phyloP scores from a whole-genome alignment of 2,888 invertebrate genomes.

The Caenorhabditis drosophilae region DNA sequence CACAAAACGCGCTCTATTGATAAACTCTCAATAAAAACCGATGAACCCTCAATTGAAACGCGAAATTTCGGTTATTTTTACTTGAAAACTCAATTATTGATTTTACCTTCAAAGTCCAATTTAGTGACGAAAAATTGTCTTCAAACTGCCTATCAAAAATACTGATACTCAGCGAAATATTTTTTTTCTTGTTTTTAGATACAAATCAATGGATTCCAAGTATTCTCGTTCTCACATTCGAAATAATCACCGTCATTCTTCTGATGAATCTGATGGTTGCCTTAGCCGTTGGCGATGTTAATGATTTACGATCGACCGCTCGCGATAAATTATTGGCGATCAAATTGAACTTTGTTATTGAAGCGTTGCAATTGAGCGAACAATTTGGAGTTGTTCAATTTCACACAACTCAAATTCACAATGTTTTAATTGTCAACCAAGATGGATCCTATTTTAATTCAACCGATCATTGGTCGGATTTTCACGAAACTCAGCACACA shows the following conservation, averaged over 20 bases:
- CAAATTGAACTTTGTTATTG: slow-evolving; percentile 66
- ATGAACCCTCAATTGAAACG: too few relatives aligned
- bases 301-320: slow-evolving; percentile 56
- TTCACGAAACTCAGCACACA: neutral
- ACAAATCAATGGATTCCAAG: slow-evolving; percentile 64
- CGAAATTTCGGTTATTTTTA: too few relatives aligned
- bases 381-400: slow-evolving; percentile 40
- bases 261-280: slow-evolving; percentile 67
- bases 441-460: slow-evolving; percentile 27
- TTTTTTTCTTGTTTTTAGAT: slow-evolving; percentile 28
- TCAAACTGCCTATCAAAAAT: too few relatives aligned
- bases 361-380: slow-evolving; percentile 63
- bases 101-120: too few relatives aligned
- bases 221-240: slow-evolving; percentile 63
- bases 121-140: too few relatives aligned
- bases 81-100: too few relatives aligned
- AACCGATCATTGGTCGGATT: slow-evolving; percentile 2
- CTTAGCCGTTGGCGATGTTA: slow-evolving; percentile 66
- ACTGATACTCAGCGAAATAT: too few relatives aligned
- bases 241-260: slow-evolving; percentile 67
- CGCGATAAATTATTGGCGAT: slow-evolving; percentile 65
- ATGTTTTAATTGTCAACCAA: slow-evolving; percentile 52
- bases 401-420: slow-evolving; percentile 43
- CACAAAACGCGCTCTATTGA: neutral
- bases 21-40: too few relatives aligned